phyloP scores from a whole-genome alignment of 2,888 invertebrate species.

The Ennomos fuscantarius region DNA sequence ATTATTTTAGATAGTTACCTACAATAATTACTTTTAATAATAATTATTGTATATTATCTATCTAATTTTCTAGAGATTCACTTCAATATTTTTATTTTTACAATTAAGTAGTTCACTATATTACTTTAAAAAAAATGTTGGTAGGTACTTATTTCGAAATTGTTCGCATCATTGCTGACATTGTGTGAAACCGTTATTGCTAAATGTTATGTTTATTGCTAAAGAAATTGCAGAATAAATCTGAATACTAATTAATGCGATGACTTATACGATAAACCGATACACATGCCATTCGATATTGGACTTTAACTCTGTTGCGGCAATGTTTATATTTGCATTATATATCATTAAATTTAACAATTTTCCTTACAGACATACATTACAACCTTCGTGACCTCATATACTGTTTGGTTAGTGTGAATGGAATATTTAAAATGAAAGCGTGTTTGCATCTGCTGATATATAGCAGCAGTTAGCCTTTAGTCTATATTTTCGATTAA shows the following conservation, averaged over 20 bases:
- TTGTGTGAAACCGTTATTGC: no score
- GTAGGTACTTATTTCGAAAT: no score
- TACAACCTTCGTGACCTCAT: constrained; percentile 14
- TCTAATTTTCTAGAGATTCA: no score
- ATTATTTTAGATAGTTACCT: no score
- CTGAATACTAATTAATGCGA: constrained; percentile 15
- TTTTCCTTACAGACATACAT: constrained; percentile 10
- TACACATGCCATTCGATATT: constrained; percentile 16
- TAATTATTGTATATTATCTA: no score
- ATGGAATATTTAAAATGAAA: constrained; percentile 22
- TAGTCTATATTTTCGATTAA: no score
- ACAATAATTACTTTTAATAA: no score
- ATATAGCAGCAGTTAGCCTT: no score
- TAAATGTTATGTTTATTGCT: neutral
- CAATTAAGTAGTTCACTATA: neutral
- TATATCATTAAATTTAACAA: constrained; percentile 24
- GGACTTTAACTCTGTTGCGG: constrained; percentile 17
- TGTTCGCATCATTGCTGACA: neutral
- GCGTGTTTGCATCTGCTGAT: neutral
- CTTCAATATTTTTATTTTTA: neutral
- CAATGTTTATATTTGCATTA: constrained; percentile 13
- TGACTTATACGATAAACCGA: constrained; percentile 9
- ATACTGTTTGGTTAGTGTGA: constrained; percentile 2
- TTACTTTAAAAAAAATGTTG: no score
- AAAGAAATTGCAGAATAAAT: constrained; percentile 11